phyloP scores from a whole-genome alignment of 2,797 vertebrate genomes.

The Chaetodon trifasciatus region DNA sequence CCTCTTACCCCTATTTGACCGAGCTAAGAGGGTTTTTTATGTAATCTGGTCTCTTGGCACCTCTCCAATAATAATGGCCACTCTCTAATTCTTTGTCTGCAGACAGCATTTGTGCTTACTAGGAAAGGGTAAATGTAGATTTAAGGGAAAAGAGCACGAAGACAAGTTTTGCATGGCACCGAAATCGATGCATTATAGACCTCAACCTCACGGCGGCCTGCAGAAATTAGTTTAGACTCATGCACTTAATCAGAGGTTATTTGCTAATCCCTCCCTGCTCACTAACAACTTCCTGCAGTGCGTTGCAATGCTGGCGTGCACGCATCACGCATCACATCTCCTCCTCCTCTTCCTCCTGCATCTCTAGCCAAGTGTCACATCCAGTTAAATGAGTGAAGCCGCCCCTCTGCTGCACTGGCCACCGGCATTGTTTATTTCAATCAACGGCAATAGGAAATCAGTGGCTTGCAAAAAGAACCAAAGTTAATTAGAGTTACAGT shows the following conservation, averaged over 20 bases:
- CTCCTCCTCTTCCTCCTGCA: neutral
- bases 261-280: conserved; percentile 45
- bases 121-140: conserved; percentile 37
- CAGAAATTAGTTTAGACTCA: conserved; percentile 48
- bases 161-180: neutral
- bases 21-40: conserved; percentile 29
- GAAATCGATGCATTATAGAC: conserved; percentile 30
- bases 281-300: conserved; percentile 56
- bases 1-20: conserved; percentile 64
- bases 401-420: conserved; percentile 37
- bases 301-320: conserved; percentile 14
- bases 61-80: conserved; percentile 44
- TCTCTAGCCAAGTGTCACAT: conserved; percentile 47
- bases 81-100: conserved; percentile 40
- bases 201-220: conserved; percentile 16
- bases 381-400: conserved; percentile 48
- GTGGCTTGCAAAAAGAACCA: conserved; percentile 2
- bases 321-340: conserved; percentile 23
- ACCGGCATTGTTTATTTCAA: conserved; percentile 56
- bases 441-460: conserved; percentile 35
- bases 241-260: conserved; percentile 62
- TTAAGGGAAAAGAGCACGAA: conserved; percentile 10
- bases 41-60: conserved; percentile 40
- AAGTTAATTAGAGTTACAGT: conserved; percentile 47
- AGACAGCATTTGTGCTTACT: conserved; percentile 40